These are phyloP conservation scores for Elymnias hypermnestra DNA, from an alignment of 1,140 invertebrate species.

Conservation along the genomic window DNA sequence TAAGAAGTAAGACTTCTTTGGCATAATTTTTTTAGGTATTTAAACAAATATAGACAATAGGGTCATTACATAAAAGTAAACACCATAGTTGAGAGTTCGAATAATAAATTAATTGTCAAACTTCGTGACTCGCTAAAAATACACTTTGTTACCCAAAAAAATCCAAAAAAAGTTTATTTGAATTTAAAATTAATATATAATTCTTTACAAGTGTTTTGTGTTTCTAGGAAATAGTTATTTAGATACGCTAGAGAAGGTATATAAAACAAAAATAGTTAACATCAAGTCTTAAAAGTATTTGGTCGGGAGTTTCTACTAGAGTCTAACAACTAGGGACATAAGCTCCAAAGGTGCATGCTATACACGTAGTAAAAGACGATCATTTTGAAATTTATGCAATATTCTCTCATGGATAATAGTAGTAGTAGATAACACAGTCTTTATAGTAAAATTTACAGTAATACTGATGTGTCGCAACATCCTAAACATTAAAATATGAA, in stretches of 20 bases:
- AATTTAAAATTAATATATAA: background rate
- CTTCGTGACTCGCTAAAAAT: too few species aligned
- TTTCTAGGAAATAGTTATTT: background rate
- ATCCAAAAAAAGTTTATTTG: too few species aligned
- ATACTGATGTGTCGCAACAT: conserved; percentile 56
- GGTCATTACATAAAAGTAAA: too few species aligned
- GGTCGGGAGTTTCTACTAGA: conserved; percentile 70
- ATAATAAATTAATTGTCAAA: too few species aligned
- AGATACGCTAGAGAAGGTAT: conserved; percentile 3
- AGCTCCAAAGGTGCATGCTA: conserved; percentile 68
- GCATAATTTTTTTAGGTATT: too few species aligned
- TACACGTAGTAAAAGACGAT: conserved; percentile 44
- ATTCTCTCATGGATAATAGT: conserved; percentile 65
- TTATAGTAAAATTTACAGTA: conserved; percentile 55
- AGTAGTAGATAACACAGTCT: conserved; percentile 70
- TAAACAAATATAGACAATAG: too few species aligned
- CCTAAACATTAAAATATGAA: conserved; percentile 32
- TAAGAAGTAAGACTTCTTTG: too few species aligned
- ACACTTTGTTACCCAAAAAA: too few species aligned
- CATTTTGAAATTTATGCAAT: conserved; percentile 46
- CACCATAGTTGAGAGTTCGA: too few species aligned
- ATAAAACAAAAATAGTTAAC: conserved; percentile 40
- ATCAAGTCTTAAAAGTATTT: conserved; percentile 71
- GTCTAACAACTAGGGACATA: conserved; percentile 67
- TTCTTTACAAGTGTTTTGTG: conserved; percentile 1